Evolutionary conservation across 1,140 invertebrate species (phyloP), one percentile per base, ranked within the genome.

Genomic region (Diachasma alloeum): DNA sequence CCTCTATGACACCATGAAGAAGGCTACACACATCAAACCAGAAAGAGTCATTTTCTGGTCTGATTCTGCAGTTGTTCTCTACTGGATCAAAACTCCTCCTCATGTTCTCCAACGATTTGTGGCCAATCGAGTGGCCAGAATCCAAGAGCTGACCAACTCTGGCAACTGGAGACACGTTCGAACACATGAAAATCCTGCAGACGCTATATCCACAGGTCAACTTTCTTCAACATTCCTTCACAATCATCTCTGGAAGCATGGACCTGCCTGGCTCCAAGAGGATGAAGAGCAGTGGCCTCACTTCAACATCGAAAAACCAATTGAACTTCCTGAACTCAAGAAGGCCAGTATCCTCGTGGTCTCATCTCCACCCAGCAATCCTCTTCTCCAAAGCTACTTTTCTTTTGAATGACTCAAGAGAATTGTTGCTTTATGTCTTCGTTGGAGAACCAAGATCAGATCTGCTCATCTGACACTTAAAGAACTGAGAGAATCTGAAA

Each of bases 171-270:
- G 68, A 1, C 82, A 89, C 72, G 80, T 88, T 11, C 37, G 68
- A 15, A 77, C 83, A 0, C 13, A 78, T 0, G 75, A 84, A 9
- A 88, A 87, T 77, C 86, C 83, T 8, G 87, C 85, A 8, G 79
- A 82, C 46, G 74, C 80, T 26, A 72, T 78, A 42, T 81, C 78
- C 0, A 17, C 80, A 11, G 80, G 78, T 0, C 48, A 78, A n/a
- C 13, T 46, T 24, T 72, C 78, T 9, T 53, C 59, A 11, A 73
- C 70, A 5, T 68, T 83, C 26, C 31, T 67, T 8, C 69, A 67
- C 10, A 63, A 76, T 24, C 19, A 42, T 2, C 70, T 80, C 31
- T 83, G 81, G 79, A 74, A 70, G 31, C 44, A 74, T 48, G 78
- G 79, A 10, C 82, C 76, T 3, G 5, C 66, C 13, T 83, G 76